Evolutionary conservation across 2,113 vertebrate genomes (phyloP).

Genomic region (Laticauda colubrina): DNA sequence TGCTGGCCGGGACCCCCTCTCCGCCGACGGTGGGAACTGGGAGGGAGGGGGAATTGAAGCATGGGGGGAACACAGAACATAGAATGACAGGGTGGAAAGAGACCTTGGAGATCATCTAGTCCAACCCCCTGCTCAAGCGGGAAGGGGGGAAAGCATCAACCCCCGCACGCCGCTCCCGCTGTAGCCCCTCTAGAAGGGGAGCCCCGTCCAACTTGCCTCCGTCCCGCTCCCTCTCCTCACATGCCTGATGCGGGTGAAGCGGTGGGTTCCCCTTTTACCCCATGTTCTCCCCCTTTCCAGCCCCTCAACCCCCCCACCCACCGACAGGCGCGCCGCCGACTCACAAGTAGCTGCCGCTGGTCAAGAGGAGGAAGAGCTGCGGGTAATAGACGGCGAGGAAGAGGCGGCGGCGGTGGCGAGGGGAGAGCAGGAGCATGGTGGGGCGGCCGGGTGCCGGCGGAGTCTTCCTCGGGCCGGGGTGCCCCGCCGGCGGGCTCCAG

Average conservation of each 20-base stretch:
- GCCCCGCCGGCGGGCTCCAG: constrained; percentile 12
- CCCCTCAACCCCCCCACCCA: accelerated
- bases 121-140: too few species aligned
- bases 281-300: too few species aligned
- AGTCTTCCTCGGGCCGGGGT: constrained; percentile 47
- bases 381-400: constrained; percentile 95
- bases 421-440: constrained; percentile 92
- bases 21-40: not conserved
- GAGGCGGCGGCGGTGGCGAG: constrained; percentile 75
- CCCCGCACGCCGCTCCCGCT: too few species aligned
- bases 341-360: constrained; percentile 96
- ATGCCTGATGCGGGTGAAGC: not conserved
- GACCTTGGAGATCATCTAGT: too few species aligned
- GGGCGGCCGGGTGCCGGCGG: constrained; percentile 45
- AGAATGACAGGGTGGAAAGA: too few species aligned
- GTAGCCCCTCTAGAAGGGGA: too few species aligned
- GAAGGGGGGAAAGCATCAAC: too few species aligned
- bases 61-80: too few species aligned
- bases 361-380: constrained; percentile 97
- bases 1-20: not conserved
- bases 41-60: too few species aligned
- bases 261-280: not conserved
- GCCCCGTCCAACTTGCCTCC: not conserved
- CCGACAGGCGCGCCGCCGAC: constrained; percentile 44
- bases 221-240: too few species aligned